Percentiles rank a stretch among this genome's conserved stretches.
Evolutionary conservation across 2,113 vertebrate genomes (phyloP).

Genomic region (Anseranas semipalmata): DNA sequence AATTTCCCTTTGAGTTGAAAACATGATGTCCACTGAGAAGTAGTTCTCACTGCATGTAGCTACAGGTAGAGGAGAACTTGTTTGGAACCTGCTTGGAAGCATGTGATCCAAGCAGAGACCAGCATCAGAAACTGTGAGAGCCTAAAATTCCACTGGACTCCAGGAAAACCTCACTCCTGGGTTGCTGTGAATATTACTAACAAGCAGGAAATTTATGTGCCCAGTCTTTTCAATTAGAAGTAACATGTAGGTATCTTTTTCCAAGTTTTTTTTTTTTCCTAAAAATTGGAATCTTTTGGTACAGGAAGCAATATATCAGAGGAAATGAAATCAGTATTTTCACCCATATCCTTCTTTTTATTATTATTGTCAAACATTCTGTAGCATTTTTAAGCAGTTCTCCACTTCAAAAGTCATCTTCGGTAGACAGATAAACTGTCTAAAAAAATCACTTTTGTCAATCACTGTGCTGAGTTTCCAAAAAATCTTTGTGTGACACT

Average conservation of each 20-base stretch:
- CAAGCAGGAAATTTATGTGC: background rate
- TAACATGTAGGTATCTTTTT: background rate
- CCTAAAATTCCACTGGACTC: background rate
- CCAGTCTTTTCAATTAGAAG: background rate
- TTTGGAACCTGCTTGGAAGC: background rate
- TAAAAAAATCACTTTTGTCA: slow-evolving; percentile 18
- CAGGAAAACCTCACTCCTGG: background rate
- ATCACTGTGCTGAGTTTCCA: background rate
- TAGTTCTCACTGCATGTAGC: background rate
- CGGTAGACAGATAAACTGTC: background rate
- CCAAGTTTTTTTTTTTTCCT: background rate
- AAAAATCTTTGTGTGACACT: background rate
- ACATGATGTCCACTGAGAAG: background rate
- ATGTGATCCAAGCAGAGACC: background rate
- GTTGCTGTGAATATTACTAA: background rate
- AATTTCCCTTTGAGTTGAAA: background rate
- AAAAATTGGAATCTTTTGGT: background rate
- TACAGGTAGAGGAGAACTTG: background rate
- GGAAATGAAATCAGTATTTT: background rate
- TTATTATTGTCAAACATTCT: background rate
- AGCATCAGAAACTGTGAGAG: background rate
- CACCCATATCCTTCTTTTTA: background rate
- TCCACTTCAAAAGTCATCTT: background rate
- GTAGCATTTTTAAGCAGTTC: background rate
- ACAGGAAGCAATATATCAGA: background rate